phyloP scores from a whole-genome alignment of 2,113 vertebrate species.

The Gallinago undulata region DNA sequence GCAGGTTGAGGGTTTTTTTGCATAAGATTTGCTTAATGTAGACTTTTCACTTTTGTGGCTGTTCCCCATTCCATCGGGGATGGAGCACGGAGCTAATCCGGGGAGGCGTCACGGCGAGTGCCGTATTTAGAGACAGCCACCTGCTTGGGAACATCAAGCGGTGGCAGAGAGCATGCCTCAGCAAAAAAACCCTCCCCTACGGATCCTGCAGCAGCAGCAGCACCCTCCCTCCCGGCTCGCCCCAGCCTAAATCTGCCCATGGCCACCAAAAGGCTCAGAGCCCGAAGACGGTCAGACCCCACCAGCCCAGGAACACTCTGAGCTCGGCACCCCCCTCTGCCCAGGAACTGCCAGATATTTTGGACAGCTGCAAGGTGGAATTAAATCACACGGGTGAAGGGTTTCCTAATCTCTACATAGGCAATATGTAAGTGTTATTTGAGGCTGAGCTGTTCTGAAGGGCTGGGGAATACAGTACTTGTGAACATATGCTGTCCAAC shows the following conservation, averaged over 20 bases:
- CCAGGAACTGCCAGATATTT: conserved; percentile 77
- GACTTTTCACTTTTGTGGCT: not conserved
- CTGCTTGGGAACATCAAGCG: conserved; percentile 37
- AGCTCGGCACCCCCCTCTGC: conserved; percentile 49
- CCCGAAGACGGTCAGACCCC: not conserved
- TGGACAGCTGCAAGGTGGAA: conserved; percentile 80
- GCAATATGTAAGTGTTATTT: conserved; percentile 77
- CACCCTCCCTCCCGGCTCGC: not conserved
- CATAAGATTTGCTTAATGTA: not conserved
- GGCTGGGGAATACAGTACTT: not conserved
- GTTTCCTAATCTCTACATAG: conserved; percentile 79
- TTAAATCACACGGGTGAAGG: conserved; percentile 79
- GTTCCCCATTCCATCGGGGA: not conserved
- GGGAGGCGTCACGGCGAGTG: not conserved
- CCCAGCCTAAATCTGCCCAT: not conserved
- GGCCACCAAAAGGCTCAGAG: not conserved
- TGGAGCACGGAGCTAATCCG: not conserved
- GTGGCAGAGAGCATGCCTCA: conserved; percentile 1
- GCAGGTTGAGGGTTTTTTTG: not conserved
- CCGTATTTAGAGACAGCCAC: conserved; percentile 28
- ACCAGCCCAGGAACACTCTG: not conserved
- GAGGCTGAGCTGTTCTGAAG: conserved; percentile 1
- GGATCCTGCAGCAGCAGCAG: not conserved
- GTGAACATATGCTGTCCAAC: not conserved
- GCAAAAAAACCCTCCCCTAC: not conserved